These are phyloP conservation scores for Progne subis DNA, from an alignment of 2,113 vertebrate genomes.

Conservation along the genomic window DNA sequence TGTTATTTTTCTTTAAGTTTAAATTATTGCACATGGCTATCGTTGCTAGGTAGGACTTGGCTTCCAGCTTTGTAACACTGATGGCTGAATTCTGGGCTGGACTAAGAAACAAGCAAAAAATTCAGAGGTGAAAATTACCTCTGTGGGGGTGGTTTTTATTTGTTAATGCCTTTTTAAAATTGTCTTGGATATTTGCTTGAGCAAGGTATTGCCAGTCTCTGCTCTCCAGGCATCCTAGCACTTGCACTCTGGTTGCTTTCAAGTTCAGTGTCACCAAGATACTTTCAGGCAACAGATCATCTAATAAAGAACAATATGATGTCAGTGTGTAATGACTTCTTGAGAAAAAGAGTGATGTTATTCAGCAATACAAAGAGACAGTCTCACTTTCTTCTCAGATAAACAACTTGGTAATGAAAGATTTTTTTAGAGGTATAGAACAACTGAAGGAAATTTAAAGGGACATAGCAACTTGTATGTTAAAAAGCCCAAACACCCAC, in stretches of 20 bases:
- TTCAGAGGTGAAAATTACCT: slow-evolving; percentile 70
- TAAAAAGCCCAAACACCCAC: neutral
- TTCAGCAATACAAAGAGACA: slow-evolving; percentile 67
- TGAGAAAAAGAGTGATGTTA: slow-evolving; percentile 62
- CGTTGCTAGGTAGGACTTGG: slow-evolving; percentile 54
- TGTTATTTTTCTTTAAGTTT: slow-evolving; percentile 49
- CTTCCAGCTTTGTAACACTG: slow-evolving; percentile 49
- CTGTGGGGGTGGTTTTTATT: slow-evolving; percentile 52
- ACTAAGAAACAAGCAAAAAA: slow-evolving; percentile 38
- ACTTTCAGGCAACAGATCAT: slow-evolving; percentile 67
- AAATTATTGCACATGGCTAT: slow-evolving; percentile 3
- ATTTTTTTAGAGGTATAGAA: slow-evolving; percentile 39
- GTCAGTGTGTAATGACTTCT: slow-evolving; percentile 60
- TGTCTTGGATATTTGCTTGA: slow-evolving; percentile 50
- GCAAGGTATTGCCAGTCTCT: slow-evolving; percentile 47
- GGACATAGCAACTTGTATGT: neutral
- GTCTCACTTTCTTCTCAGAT: slow-evolving; percentile 64
- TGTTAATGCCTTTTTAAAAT: slow-evolving; percentile 62
- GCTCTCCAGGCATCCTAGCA: slow-evolving; percentile 58
- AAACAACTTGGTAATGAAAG: slow-evolving; percentile 67
- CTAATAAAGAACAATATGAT: slow-evolving; percentile 70
- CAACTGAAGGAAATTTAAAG: slow-evolving; percentile 46
- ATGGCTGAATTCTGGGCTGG: slow-evolving; percentile 43
- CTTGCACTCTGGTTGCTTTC: slow-evolving; percentile 61
- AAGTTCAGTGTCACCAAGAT: slow-evolving; percentile 63